These are phyloP conservation scores for Neodiprion lecontei DNA, from an alignment of 1,140 invertebrate genomes.

Conservation along the genomic window DNA sequence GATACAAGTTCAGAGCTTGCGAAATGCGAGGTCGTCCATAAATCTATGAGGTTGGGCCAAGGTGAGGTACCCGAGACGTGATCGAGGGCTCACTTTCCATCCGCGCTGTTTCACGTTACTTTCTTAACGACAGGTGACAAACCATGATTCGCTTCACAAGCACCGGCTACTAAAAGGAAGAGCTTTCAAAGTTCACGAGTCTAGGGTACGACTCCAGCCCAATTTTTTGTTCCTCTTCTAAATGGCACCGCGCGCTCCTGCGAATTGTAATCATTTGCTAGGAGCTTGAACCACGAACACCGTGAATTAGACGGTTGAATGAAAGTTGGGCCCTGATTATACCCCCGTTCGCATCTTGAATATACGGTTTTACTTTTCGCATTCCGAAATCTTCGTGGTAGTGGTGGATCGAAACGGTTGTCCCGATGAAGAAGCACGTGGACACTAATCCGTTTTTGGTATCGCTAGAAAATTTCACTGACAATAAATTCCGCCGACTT, in stretches of 20 bases:
- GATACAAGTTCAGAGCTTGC: neutral
- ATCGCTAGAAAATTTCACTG: neutral
- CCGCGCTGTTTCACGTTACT: neutral
- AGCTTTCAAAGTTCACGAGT: too few relatives aligned
- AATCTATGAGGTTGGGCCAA: constrained; percentile 7
- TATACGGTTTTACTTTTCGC: constrained; percentile 4
- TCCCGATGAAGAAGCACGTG: neutral
- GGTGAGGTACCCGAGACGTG: neutral
- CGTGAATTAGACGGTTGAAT: neutral
- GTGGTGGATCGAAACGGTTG: neutral
- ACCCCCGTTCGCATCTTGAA: neutral
- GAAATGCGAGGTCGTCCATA: neutral
- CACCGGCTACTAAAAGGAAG: too few relatives aligned
- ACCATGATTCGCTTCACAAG: neutral
- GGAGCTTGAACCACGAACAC: too few relatives aligned
- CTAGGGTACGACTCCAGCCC: too few relatives aligned
- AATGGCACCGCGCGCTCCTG: too few relatives aligned
- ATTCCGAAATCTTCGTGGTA: neutral
- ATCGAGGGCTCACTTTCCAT: constrained; percentile 4
- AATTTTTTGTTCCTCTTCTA: too few relatives aligned
- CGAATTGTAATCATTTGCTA: too few relatives aligned
- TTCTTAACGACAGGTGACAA: neutral
- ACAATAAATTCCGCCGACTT: neutral
- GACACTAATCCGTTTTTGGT: neutral
- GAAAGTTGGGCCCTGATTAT: neutral